Conservation (phyloP, 2,797 vertebrate species). For the Ptychadena robeensis region DNA sequence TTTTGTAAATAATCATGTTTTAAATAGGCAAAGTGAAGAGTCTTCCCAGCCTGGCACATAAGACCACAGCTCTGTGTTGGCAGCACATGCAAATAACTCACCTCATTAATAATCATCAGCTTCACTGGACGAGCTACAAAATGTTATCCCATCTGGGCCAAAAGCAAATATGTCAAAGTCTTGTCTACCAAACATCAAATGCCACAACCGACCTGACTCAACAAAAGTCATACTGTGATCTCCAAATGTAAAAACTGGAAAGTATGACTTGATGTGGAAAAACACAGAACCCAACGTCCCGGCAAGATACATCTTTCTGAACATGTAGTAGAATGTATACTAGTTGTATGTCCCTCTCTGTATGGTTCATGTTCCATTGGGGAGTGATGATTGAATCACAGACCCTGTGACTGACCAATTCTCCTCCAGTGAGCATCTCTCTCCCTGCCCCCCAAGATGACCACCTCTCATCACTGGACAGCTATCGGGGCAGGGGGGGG, state of each 20-base stretch:
- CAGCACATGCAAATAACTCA: constrained; percentile 24
- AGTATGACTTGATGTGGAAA: constrained; percentile 7
- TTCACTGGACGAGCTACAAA: neutral
- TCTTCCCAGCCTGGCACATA: constrained; percentile 24
- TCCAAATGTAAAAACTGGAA: constrained; percentile 10
- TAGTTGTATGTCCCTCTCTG: no score
- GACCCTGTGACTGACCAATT: no score
- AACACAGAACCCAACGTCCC: neutral
- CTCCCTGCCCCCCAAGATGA: no score
- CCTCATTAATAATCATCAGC: constrained; percentile 39
- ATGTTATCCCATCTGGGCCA: neutral
- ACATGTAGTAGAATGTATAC: constrained; percentile 69
- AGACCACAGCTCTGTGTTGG: constrained; percentile 20
- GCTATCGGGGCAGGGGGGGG: no score
- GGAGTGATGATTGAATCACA: no score
- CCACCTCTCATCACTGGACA: no score
- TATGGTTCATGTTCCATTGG: no score
- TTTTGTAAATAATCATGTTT: constrained; percentile 26
- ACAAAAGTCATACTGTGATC: constrained; percentile 25
- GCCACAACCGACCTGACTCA: neutral
- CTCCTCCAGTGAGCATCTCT: no score
- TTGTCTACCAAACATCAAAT: neutral
- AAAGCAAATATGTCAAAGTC: constrained; percentile 4
- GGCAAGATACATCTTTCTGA: constrained; percentile 60
- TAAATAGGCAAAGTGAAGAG: constrained; percentile 2